phyloP scores from a whole-genome alignment of 2,113 vertebrate species.

The Callocephalon fimbriatum region DNA sequence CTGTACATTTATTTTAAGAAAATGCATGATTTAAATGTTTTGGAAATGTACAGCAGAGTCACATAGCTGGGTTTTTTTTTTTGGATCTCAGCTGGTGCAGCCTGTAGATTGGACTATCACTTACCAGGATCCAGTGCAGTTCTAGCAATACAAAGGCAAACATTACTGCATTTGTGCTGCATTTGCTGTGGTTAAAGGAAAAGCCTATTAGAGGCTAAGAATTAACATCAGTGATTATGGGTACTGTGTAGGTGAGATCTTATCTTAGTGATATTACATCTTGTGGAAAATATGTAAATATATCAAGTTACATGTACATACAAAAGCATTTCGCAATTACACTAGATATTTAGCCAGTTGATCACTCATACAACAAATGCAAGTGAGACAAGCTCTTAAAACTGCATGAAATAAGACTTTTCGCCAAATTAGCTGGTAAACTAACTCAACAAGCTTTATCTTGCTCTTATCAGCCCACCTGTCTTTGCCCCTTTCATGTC shows the following conservation, averaged over 20 bases:
- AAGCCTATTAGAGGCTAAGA: background rate
- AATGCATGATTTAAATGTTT: background rate
- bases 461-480: constrained; percentile 63
- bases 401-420: constrained; percentile 11
- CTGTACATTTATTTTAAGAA: background rate
- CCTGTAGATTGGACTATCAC: background rate
- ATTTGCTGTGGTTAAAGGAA: background rate
- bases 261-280: constrained; percentile 21
- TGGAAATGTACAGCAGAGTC: background rate
- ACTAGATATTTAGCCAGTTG: background rate
- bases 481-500: constrained; percentile 61
- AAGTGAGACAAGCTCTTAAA: constrained; percentile 31
- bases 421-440: constrained; percentile 49
- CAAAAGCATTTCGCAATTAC: constrained; percentile 42
- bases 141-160: background rate
- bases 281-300: constrained; percentile 52
- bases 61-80: fast-evolving
- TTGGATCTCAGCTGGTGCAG: background rate
- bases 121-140: background rate
- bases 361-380: constrained; percentile 22
- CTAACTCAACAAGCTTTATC: constrained; percentile 43
- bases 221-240: background rate
- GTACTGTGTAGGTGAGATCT: constrained; percentile 37
- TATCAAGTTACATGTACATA: constrained; percentile 34
- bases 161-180: background rate